Evolutionary conservation across 1,140 invertebrate genomes (phyloP).

Genomic region (Leptopilina boulardi): DNA sequence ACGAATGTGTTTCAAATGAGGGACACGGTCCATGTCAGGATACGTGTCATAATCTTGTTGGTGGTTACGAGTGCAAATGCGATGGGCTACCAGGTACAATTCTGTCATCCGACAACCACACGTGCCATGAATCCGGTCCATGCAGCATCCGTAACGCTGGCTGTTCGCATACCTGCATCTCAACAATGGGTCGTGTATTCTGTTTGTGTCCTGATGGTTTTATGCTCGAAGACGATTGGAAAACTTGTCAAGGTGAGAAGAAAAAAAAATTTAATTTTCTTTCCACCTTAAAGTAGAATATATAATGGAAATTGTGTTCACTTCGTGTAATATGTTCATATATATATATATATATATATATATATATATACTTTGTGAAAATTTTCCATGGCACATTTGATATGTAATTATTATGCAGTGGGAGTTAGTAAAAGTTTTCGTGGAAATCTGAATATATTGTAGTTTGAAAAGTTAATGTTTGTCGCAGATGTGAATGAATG

Average conservation of each 20-base stretch:
- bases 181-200: conserved; percentile 79
- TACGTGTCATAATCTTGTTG: conserved; percentile 80
- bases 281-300: too few species aligned
- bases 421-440: conserved; percentile 8
- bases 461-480: conserved; percentile 26
- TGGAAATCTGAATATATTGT: conserved; percentile 4
- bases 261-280: too few species aligned
- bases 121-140: conserved; percentile 78
- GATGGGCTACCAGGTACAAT: conserved; percentile 76
- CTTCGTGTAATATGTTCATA: not conserved
- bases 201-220: conserved; percentile 82
- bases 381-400: not conserved
- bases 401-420: conserved; percentile 3
- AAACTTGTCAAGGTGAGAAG: conserved; percentile 76
- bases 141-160: conserved; percentile 80
- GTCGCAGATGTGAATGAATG: conserved; percentile 81
- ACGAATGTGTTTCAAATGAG: conserved; percentile 80
- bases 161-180: conserved; percentile 80
- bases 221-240: conserved; percentile 78
- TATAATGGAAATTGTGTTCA: not conserved
- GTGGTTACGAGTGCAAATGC: conserved; percentile 81
- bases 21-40: conserved; percentile 83
- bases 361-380: too few species aligned
- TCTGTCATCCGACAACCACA: conserved; percentile 78
- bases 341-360: too few species aligned